phyloP scores from a whole-genome alignment of 1,140 invertebrate species.

The Bombus cullumanus region DNA sequence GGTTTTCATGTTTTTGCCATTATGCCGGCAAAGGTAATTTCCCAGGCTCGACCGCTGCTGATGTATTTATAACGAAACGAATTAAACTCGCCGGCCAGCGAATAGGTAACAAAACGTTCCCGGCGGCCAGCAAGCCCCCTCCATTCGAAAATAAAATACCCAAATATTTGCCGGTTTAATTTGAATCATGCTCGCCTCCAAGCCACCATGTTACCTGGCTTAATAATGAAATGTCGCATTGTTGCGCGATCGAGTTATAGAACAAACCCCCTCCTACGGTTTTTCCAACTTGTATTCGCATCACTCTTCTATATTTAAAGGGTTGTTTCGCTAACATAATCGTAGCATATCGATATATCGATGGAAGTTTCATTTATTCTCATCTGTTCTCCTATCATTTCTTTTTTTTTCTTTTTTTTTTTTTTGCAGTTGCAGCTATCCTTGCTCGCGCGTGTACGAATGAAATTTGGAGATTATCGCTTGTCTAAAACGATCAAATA shows the following conservation, averaged over 20 bases:
- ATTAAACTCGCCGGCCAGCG: slow-evolving; percentile 58
- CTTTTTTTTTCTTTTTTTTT: background rate
- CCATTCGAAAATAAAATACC: slow-evolving; percentile 64
- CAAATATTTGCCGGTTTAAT: slow-evolving; percentile 71
- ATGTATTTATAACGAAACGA: slow-evolving; percentile 69
- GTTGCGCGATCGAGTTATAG: slow-evolving; percentile 68
- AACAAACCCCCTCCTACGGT: background rate
- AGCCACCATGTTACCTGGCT: slow-evolving; percentile 42
- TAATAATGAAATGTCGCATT: slow-evolving; percentile 80
- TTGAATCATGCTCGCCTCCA: slow-evolving; percentile 56
- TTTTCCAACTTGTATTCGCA: background rate
- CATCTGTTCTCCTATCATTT: too few species aligned
- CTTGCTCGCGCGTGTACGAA: too few species aligned
- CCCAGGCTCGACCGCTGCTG: slow-evolving; percentile 56
- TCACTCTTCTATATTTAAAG: background rate
- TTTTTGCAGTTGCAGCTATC: background rate
- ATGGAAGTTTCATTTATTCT: background rate
- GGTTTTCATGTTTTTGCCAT: slow-evolving; percentile 51
- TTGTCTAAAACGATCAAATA: background rate
- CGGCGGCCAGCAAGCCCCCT: slow-evolving; percentile 5
- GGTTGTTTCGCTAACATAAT: background rate
- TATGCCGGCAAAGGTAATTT: slow-evolving; percentile 68
- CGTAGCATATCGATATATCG: background rate
- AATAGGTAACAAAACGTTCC: slow-evolving; percentile 56
- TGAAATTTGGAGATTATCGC: too few species aligned